Evolutionary conservation across 2,888 invertebrate species (phyloP).

Genomic region (Cheilosia vernalis): DNA sequence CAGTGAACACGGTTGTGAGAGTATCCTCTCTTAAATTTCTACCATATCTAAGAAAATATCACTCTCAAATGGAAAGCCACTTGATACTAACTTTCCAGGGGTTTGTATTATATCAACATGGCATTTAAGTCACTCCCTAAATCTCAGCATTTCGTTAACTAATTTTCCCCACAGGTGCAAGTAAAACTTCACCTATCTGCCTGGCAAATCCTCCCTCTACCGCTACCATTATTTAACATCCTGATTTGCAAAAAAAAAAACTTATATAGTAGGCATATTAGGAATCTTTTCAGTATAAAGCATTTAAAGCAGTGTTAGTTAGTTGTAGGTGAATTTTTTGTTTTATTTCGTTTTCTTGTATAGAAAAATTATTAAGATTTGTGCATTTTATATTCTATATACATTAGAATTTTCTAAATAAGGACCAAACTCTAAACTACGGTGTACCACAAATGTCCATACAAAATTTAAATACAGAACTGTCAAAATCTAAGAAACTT

Average conservation of each 20-base stretch:
- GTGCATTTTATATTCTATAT: slow-evolving; percentile 70
- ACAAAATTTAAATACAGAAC: slow-evolving; percentile 18
- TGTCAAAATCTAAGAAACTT: slow-evolving; percentile 5
- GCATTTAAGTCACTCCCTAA: no score
- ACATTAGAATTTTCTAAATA: slow-evolving; percentile 56
- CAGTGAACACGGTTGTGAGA: no score
- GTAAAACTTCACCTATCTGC: no score
- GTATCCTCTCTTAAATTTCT: no score
- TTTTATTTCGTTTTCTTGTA: slow-evolving; percentile 26
- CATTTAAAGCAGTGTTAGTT: slow-evolving; percentile 72
- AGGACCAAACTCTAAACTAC: slow-evolving; percentile 61
- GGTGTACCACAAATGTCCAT: slow-evolving; percentile 70
- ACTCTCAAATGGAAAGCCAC: no score
- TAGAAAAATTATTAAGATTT: slow-evolving; percentile 42
- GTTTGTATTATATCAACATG: no score
- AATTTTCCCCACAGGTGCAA: no score
- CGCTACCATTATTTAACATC: neutral
- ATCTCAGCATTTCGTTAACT: no score
- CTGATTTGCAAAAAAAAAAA: neutral
- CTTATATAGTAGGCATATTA: neutral
- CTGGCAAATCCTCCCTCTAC: neutral
- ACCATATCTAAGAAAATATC: no score
- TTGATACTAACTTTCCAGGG: no score
- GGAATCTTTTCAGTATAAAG: slow-evolving; percentile 50
- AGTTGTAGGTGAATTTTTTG: slow-evolving; percentile 49